A percentile compares a stretch with the other conserved stretches of the same genome.
Evolutionary conservation across 2,797 vertebrate species (phyloP).

Genomic region (Triplophysa yarkandensis): DNA sequence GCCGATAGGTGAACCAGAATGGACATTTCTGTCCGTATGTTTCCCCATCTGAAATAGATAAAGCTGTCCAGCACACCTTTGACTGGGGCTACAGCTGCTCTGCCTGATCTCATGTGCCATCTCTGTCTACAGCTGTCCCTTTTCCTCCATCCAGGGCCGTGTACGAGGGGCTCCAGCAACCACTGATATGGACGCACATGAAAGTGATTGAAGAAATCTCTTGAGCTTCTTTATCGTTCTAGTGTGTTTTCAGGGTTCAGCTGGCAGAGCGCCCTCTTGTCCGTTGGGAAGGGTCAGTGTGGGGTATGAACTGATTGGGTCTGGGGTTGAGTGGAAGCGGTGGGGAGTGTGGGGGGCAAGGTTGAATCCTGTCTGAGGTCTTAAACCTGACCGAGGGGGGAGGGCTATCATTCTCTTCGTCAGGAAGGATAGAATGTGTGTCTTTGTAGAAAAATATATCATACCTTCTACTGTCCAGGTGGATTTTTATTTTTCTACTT

Average conservation of each 20-base stretch:
- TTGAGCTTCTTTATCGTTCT: constrained; percentile 47
- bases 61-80: constrained; percentile 63
- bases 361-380: constrained; percentile 6
- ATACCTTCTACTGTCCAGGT: neutral
- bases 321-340: neutral
- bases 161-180: constrained; percentile 37
- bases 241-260: constrained; percentile 60
- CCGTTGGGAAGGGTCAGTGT: constrained; percentile 37
- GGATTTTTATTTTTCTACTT: too few relatives aligned
- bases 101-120: constrained; percentile 42
- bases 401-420: constrained; percentile 7
- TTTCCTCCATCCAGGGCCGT: constrained; percentile 37
- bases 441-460: neutral
- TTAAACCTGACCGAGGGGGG: neutral
- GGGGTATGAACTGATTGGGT: constrained; percentile 17
- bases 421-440: neutral
- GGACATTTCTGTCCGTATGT: constrained; percentile 55
- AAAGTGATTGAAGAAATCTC: constrained; percentile 52
- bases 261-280: constrained; percentile 53
- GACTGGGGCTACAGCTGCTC: constrained; percentile 59
- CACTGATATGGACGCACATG: constrained; percentile 59
- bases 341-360: constrained; percentile 21
- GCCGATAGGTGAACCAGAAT: constrained; percentile 77
- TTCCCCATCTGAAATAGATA: constrained; percentile 52
- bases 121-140: constrained; percentile 61